Conservation (phyloP, 2,797 vertebrate genomes). For the Sylvilagus floridanus region DNA sequence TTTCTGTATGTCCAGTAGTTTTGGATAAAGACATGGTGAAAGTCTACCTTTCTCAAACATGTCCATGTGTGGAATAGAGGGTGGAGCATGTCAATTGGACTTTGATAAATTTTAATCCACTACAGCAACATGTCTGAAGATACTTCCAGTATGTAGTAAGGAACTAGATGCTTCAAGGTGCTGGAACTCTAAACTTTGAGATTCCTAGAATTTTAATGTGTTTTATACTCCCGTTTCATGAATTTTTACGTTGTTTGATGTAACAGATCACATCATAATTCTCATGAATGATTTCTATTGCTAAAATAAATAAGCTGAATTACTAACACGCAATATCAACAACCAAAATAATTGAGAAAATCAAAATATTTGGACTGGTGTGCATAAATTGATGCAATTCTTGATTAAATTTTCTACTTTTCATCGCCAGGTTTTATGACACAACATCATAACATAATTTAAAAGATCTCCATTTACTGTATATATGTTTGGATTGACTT, state of each 20-base stretch:
- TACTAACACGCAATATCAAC: not conserved
- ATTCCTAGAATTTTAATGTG: not conserved
- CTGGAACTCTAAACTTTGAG: not conserved
- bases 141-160: not conserved
- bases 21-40: not conserved
- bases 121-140: not conserved
- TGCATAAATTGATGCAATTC: not conserved
- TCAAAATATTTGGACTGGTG: constrained; percentile 65
- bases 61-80: not conserved
- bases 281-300: not conserved
- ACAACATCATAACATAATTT: constrained; percentile 29
- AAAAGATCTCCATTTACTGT: not conserved
- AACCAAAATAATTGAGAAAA: constrained; percentile 32
- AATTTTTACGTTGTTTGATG: not conserved
- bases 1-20: not conserved
- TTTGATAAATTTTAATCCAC: not conserved
- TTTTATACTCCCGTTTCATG: not conserved
- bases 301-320: constrained; percentile 39
- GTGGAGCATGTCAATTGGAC: not conserved
- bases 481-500: not conserved
- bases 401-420: constrained; percentile 39
- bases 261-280: not conserved
- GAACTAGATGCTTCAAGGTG: not conserved
- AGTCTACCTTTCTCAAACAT: not conserved
- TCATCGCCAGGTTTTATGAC: not conserved